Percentiles rank a stretch among this genome's conserved stretches.
Evolutionary conservation across 2,797 vertebrate species (phyloP).

Genomic region (Catostomus latipinnis): DNA sequence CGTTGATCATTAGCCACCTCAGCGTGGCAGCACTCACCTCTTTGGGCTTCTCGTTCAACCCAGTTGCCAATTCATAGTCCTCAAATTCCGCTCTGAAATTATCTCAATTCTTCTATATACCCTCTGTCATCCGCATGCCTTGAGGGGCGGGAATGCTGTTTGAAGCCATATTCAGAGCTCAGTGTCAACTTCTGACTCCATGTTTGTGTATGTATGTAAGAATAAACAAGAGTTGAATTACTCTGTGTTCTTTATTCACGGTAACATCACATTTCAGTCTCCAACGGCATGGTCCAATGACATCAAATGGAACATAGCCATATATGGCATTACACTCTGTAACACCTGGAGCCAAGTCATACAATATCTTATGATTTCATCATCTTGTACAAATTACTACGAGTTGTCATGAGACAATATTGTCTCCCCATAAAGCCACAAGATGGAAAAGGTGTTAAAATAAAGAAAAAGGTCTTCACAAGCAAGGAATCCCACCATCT

Average conservation of each 20-base stretch:
- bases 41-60: conserved; percentile 7
- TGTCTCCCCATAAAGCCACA: not conserved
- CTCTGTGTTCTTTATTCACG: no score
- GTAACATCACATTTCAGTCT: no score
- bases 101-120: conserved; percentile 10
- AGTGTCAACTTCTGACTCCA: conserved; percentile 24
- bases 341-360: no score
- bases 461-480: conserved; percentile 33
- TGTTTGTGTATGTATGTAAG: not conserved
- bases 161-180: not conserved
- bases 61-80: not conserved
- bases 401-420: no score
- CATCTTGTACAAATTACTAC: no score
- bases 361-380: no score
- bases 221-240: no score
- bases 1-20: not conserved
- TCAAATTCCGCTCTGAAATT: conserved; percentile 5
- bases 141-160: not conserved
- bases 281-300: no score
- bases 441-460: conserved; percentile 23
- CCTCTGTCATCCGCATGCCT: not conserved
- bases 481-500: conserved; percentile 48
- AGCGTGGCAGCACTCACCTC: conserved; percentile 15
- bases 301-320: no score
- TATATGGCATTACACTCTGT: no score